Conservation (phyloP, 2,797 vertebrate species). For the Rhinichthys osculus region DNA sequence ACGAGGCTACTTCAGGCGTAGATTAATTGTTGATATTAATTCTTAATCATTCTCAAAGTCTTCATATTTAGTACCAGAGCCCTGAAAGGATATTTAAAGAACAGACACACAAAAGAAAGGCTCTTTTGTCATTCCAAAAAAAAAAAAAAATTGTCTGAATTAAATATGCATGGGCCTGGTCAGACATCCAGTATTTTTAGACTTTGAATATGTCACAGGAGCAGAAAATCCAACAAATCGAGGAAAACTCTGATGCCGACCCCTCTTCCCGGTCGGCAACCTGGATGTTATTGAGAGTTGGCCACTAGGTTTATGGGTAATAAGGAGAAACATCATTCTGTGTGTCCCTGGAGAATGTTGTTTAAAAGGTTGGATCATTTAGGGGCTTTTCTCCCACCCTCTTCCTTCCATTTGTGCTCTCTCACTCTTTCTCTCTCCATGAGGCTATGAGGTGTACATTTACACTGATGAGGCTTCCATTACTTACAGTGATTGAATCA, state of each 20-base stretch:
- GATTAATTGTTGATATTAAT: conserved; percentile 52
- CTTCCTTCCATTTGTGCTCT: conserved; percentile 12
- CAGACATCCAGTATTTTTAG: conserved; percentile 63
- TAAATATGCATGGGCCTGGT: conserved; percentile 53
- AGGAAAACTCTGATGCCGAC: conserved; percentile 24
- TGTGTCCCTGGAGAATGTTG: conserved; percentile 36
- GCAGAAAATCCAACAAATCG: conserved; percentile 61
- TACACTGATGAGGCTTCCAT: conserved; percentile 64
- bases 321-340: conserved; percentile 42
- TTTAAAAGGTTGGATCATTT: conserved; percentile 53
- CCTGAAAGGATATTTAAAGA: conserved; percentile 29
- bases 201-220: conserved; percentile 44
- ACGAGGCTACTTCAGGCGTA: conserved; percentile 24
- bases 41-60: conserved; percentile 36
- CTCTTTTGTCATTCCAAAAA: conserved; percentile 33
- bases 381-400: conserved; percentile 17
- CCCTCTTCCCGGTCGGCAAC: not conserved
- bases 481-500: conserved; percentile 63
- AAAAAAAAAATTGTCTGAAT: no score
- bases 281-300: conserved; percentile 16
- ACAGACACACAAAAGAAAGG: conserved; percentile 39
- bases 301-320: conserved; percentile 28
- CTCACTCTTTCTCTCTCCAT: conserved; percentile 24
- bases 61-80: conserved; percentile 34
- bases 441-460: conserved; percentile 54